Percentiles rank a stretch among this genome's conserved stretches.
phyloP scores from a whole-genome alignment of 2,888 invertebrate genomes.

The Heliconius aoede region DNA sequence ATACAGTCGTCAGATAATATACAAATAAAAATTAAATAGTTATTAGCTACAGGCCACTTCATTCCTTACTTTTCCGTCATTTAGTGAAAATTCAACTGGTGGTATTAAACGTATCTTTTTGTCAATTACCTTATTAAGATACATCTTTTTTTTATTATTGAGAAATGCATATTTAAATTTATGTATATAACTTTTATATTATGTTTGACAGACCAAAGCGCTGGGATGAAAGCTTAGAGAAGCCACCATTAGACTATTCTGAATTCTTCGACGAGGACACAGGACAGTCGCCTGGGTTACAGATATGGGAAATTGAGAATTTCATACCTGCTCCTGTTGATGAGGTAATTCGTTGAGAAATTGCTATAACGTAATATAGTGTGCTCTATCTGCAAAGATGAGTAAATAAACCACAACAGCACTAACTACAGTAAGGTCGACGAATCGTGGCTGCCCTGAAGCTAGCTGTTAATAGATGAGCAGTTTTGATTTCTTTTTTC shows the following conservation, averaged over 20 bases:
- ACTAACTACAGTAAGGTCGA: too few relatives aligned
- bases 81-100: neutral
- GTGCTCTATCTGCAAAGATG: too few relatives aligned
- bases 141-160: too few relatives aligned
- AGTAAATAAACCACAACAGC: too few relatives aligned
- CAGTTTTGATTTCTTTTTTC: too few relatives aligned
- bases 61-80: neutral
- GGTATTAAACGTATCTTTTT: neutral
- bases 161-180: too few relatives aligned
- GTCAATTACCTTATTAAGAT: neutral
- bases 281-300: slow-evolving; percentile 95
- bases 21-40: neutral
- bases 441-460: too few relatives aligned
- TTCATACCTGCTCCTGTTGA: slow-evolving; percentile 98
- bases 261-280: slow-evolving; percentile 98
- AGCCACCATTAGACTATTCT: slow-evolving; percentile 97
- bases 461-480: too few relatives aligned
- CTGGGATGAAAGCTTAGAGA: slow-evolving; percentile 98
- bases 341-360: slow-evolving; percentile 80
- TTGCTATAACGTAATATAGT: neutral
- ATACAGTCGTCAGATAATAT: neutral
- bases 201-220: slow-evolving; percentile 89
- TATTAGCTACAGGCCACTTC: neutral
- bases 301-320: slow-evolving; percentile 99
- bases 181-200: neutral